Evolutionary conservation across 2,113 vertebrate genomes (phyloP), one percentile per base, ranked within the genome.

Genomic region (Pelodiscus sinensis): DNA sequence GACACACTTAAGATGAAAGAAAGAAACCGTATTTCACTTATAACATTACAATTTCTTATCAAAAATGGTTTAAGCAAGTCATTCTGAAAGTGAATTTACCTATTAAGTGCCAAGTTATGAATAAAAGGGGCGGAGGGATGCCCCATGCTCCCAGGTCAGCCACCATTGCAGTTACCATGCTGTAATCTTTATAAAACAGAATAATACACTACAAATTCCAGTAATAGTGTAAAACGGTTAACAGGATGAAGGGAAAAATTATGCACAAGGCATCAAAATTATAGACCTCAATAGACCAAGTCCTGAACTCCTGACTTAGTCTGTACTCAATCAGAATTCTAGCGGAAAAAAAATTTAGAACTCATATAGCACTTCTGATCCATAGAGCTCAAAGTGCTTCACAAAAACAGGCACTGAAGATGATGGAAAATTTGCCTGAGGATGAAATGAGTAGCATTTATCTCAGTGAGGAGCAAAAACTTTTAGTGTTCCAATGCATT

Each of bases 1-100:
- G 73, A 84, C 94, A 91, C 87, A 94, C 82, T 88, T 78, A 80
- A 92, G 84, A 52, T 87, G 77, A 93, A 95, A 92, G 91, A 93
- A 96, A 94, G 88, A 90, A 95, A 85, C 14, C 54, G 84, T 50
- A 84, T 91, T 85, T 97, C 79, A 83, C 88, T 80, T 82, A 29
- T 50, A 94, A 89, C 38, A 55, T 65, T 82, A 50, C 55, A 89
- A 78, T 65, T 56, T 52, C 84, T 54, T 29, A 73, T 93, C 89
- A 84, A 90, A 92, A 87, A 90, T 95, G 93, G 95, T 84, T 95
- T 90, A 86, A 96, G 62, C 78, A 80, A 83, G 71, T 77, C 94
- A 81, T 92, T 95, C 89, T 88, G 81, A 50, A 87, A 92, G 91
- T n/a, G 95, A 95, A 95, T 81, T 27, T 56, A 89, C 56, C 92